Evolutionary conservation across 2,797 vertebrate genomes (phyloP), one percentile per base, ranked within the genome.

Genomic region (Tapera naevia): DNA sequence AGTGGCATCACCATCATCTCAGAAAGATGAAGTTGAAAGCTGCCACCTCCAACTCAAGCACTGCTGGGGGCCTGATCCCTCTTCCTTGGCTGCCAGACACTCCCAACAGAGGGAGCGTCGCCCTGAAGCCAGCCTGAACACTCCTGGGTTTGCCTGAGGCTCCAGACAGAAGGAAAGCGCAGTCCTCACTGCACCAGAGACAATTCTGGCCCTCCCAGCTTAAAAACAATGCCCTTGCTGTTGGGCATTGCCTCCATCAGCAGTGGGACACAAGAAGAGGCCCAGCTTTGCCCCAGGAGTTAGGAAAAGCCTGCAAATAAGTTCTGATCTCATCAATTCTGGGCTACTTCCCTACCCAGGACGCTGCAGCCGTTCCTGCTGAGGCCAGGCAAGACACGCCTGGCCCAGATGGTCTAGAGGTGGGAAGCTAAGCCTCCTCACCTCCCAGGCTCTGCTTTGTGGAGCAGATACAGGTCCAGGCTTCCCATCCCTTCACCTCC

Each of bases 71-170:
- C 12, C 24, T 4, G 9, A 5, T 24, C 16, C 33, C 46, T 41
- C 39, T 10, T n/a, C 17, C 33, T 6, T 22, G 22, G 5, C 45
- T 64, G 61, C 17, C n/a, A 11, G 50, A n/a, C 16, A 10, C 24
- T 62, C 19, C n/a, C 22, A 50, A 17, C 11, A 37, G 60, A 1
- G 6, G 33, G 6, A 61, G 1, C 1, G 0, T 4, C 4, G 7
- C 18, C 53, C 18, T 11, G 13, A 19, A 62, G 35, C 23, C 65
- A 58, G 39, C 11, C n/a, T 2, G 0, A 21, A 48, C 5, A 4
- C 13, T 22, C 10, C 16, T 13, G 1, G 0, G 22, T 37, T 53
- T 8, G n/a, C 10, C 8, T 9, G 10, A 7, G 66, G 21, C 19
- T 11, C 28, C 51, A 57, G 33, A 37, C 8, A 4, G 41, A 41